Conservation (phyloP, 2,888 invertebrate species). For the Ophioninae sp. region DNA sequence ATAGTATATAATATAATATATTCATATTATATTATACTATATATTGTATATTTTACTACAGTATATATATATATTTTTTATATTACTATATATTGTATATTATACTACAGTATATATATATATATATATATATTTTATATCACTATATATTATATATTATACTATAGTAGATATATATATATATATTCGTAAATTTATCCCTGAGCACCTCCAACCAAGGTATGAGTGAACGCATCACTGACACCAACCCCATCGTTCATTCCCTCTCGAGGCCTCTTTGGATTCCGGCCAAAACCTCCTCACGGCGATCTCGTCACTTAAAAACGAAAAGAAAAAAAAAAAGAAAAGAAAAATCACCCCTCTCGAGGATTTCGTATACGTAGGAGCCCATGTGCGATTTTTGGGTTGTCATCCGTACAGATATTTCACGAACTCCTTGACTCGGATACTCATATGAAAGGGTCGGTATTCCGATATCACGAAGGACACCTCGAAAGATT, state of each 20-base stretch:
- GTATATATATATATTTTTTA: no score
- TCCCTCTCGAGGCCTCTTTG: constrained; percentile 64
- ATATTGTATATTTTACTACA: no score
- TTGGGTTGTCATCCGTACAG: constrained; percentile 12
- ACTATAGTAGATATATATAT: no score
- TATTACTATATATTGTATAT: no score
- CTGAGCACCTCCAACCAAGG: constrained; percentile 35
- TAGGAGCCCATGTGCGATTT: not conserved
- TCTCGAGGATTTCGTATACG: constrained; percentile 1
- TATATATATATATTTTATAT: constrained; percentile 7
- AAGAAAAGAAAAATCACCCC: no score
- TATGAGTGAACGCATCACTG: constrained; percentile 38
- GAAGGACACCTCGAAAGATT: constrained; percentile 3
- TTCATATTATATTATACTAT: no score
- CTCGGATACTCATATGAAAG: constrained; percentile 19
- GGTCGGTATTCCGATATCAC: constrained; percentile 11
- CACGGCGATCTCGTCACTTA: constrained; percentile 40
- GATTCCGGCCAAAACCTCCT: constrained; percentile 69
- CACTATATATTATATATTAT: no score
- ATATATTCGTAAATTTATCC: no score
- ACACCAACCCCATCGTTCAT: constrained; percentile 58
- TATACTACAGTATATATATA: no score
- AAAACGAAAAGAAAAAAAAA: constrained; percentile 31
- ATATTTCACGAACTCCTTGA: constrained; percentile 25
- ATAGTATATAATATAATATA: no score